Conservation (phyloP, 1,140 invertebrate genomes). For the Drosophila elegans region DNA sequence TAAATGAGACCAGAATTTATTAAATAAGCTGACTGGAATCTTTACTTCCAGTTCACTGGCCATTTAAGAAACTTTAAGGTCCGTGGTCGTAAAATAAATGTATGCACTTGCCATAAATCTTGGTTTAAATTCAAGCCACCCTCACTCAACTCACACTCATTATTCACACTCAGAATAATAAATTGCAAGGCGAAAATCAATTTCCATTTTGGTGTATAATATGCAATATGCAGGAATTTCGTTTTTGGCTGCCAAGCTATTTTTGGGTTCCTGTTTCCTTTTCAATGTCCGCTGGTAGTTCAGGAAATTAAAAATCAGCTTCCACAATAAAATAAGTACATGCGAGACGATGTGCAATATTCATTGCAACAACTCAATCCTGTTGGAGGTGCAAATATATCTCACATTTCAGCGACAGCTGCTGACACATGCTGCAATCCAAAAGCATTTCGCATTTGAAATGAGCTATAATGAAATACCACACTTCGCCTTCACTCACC, state of each 20-base stretch:
- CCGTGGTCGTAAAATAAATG: slow-evolving; percentile 14
- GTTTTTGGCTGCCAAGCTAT: slow-evolving; percentile 5
- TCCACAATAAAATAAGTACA: slow-evolving; percentile 27
- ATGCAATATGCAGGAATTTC: slow-evolving; percentile 47
- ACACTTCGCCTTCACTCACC: slow-evolving; percentile 17
- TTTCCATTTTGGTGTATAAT: slow-evolving; percentile 55
- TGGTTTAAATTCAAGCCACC: slow-evolving; percentile 53
- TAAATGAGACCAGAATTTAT: slow-evolving; percentile 11
- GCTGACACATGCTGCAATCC: slow-evolving; percentile 52
- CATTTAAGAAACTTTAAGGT: slow-evolving; percentile 34
- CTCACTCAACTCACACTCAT: slow-evolving; percentile 31
- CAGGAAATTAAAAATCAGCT: slow-evolving; percentile 72
- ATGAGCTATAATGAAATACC: slow-evolving; percentile 69
- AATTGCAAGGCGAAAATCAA: slow-evolving; percentile 67
- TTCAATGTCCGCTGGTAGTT: slow-evolving; percentile 30
- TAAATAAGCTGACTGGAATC: slow-evolving; percentile 6
- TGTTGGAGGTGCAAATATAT: slow-evolving; percentile 29
- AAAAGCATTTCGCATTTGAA: slow-evolving; percentile 56
- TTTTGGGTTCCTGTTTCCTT: slow-evolving; percentile 21
- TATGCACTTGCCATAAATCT: slow-evolving; percentile 53
- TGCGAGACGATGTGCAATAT: slow-evolving; percentile 18
- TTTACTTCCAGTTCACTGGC: slow-evolving; percentile 10
- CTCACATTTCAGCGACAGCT: slow-evolving; percentile 58
- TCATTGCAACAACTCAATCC: slow-evolving; percentile 51
- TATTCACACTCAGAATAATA: slow-evolving; percentile 65